These are phyloP conservation scores for Orussus abietinus DNA, from an alignment of 1,140 invertebrate genomes.

Conservation along the genomic window DNA sequence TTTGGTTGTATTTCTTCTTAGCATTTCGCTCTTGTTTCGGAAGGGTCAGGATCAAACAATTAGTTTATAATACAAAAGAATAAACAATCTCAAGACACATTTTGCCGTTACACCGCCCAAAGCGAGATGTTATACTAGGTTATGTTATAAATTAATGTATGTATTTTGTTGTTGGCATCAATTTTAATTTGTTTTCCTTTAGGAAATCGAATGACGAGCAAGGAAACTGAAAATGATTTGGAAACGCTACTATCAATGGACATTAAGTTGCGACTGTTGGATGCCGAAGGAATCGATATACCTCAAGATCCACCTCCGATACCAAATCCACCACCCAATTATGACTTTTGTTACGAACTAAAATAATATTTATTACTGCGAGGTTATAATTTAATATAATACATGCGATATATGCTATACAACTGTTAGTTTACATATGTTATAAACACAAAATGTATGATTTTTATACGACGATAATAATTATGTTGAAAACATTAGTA, in stretches of 20 bases:
- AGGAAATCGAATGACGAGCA: slow-evolving; percentile 85
- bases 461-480: too few species aligned
- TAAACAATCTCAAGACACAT: too few species aligned
- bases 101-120: too few species aligned
- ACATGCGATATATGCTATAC: slow-evolving; percentile 5
- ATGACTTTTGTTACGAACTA: slow-evolving; percentile 74
- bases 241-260: slow-evolving; percentile 93
- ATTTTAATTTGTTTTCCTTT: slow-evolving; percentile 21
- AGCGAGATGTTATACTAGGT: too few species aligned
- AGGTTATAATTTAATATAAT: slow-evolving; percentile 3
- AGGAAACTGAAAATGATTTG: slow-evolving; percentile 83
- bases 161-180: slow-evolving; percentile 4
- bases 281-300: slow-evolving; percentile 92
- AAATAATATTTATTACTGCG: slow-evolving; percentile 38
- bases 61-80: too few species aligned
- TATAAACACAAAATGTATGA: neutral
- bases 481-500: too few species aligned
- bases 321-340: slow-evolving; percentile 83
- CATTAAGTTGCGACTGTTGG: slow-evolving; percentile 87
- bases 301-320: slow-evolving; percentile 88
- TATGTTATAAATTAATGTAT: too few species aligned
- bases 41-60: too few species aligned
- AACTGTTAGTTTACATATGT: neutral
- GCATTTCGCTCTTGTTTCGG: too few species aligned
- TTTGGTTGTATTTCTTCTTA: too few species aligned